Evolutionary conservation across 2,797 vertebrate genomes (phyloP), one percentile per base, ranked within the genome.

Genomic region (Cirrhinus molitorella): DNA sequence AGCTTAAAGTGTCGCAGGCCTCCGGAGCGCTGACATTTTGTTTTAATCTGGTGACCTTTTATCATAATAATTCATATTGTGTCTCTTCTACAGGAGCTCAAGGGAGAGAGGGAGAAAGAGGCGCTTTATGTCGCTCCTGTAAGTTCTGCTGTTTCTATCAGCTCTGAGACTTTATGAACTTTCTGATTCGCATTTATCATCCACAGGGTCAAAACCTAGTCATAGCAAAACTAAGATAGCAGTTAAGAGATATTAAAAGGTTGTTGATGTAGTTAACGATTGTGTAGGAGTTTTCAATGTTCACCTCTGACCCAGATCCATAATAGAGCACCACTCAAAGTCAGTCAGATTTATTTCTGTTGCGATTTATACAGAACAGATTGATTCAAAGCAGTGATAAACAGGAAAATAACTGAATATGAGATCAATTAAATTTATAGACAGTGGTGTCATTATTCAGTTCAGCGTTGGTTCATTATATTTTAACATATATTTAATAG

Each of bases 41-140:
- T 73, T 88, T 86, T 78, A 86, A 85, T 86, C 87, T 86, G 79
- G 80, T 88, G 87, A 90, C 86, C 89, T 90, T 88, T 86, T 74
- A 84, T 87, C 85, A 85, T 82, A 84, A 88, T 88, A 87, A 86
- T 83, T 88, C 85, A 85, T 85, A 81, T 88, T 37, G 61, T 83
- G 83, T 88, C 81, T 84, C 61, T 53, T 71, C 65, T 53, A 57
- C 79, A 81, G 63, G 68, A 79, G 37, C 70, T 23, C 34, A 21
- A 59, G 51, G 19, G 5, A n/a, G 78, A 78, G 28, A 84, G 59
- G 43, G 51, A 47, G 66, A 55, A 19, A 55, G 49, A 25, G 12
- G 59, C 3, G 2, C 40, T 45, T 45, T 45, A 45, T 68, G 53
- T 10, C 16, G 28, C 10, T 73, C 28, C 73, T 59, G n/a, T 76